These are phyloP conservation scores for Scrobipalpa atriplicella DNA, from an alignment of 2,888 invertebrate species.

Conservation along the genomic window DNA sequence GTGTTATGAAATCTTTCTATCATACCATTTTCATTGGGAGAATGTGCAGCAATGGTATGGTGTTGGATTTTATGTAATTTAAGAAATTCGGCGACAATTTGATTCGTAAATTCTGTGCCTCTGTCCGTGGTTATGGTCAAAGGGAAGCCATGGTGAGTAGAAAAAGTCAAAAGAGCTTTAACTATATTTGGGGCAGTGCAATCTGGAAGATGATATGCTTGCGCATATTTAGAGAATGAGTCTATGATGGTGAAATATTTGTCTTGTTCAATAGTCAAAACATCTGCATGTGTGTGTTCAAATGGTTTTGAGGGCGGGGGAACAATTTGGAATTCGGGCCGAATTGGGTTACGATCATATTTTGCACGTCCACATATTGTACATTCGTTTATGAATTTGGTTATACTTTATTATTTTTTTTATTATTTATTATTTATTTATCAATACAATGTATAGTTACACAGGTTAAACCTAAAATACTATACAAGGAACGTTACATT, in stretches of 20 bases:
- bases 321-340: conserved; percentile 32
- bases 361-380: conserved; percentile 36
- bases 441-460: too few species aligned
- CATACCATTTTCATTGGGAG: conserved; percentile 38
- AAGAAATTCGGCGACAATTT: conserved; percentile 35
- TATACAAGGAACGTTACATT: too few species aligned
- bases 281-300: conserved; percentile 35
- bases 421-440: too few species aligned
- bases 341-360: conserved; percentile 38
- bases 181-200: conserved; percentile 32
- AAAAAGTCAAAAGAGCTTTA: conserved; percentile 29
- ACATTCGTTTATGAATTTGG: conserved; percentile 41
- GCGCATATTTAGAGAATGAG: conserved; percentile 35
- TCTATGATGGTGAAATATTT: conserved; percentile 33
- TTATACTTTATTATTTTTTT: too few species aligned
- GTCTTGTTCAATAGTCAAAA: conserved; percentile 30
- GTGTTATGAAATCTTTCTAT: conserved; percentile 34
- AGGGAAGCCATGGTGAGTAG: conserved; percentile 33
- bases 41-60: conserved; percentile 33
- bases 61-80: conserved; percentile 36
- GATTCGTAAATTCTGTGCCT: conserved; percentile 31
- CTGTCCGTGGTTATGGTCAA: conserved; percentile 29
- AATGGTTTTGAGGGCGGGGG: conserved; percentile 34
- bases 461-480: too few species aligned
- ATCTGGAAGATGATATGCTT: conserved; percentile 33